Evolutionary conservation across 2,888 invertebrate species (phyloP), one percentile per base, ranked within the genome.

Genomic region (Podotricha telesiphe): DNA sequence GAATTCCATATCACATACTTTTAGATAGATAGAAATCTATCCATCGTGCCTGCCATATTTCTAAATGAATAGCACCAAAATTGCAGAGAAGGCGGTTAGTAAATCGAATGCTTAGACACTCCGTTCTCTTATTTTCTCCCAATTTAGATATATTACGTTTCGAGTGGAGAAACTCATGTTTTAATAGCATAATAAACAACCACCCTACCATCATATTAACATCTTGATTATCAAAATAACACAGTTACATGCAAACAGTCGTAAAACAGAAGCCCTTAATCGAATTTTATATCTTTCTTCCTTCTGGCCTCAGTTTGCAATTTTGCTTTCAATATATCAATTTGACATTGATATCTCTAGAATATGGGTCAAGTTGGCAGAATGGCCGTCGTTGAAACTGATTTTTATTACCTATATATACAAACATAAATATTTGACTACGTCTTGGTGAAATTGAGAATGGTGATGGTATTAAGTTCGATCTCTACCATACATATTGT

Each of bases 311-410:
- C 68, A 56, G 37, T n/a, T 58, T 64, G 68, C 65, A 70, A 70
- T 74, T 73, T 72, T 66, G 68, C 72, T 62, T 62, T 58, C 71
- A 67, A 69, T 68, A 73, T 72, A 75, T 75, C 71, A 67, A 73
- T 74, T 62, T 71, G 75, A 70, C 75, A 74, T 75, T 75, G 73
- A 70, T 67, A 70, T 77, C 73, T 73, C 47, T 48, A 42, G 67
- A 69, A 63, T 65, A 19, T 69, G n/a, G 69, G 69, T 69, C 69
- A 69, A 65, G 69, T 59, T 65, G 55, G 61, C 59, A 28, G 45
- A 59, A 42, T 17, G 59, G 45, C 59, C 59, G 59, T 59, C 59
- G 28, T 45, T 28, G n/a, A 45, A 62, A 62, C 19, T 48, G 8
- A 17, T 62, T 28, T 62, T 62, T 48, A 62, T 47, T 45, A 37